A percentile compares a stretch with the other conserved stretches of the same genome.
These are phyloP conservation scores for Babyrousa celebensis DNA, from an alignment of 2,797 vertebrate genomes.

Conservation along the genomic window DNA sequence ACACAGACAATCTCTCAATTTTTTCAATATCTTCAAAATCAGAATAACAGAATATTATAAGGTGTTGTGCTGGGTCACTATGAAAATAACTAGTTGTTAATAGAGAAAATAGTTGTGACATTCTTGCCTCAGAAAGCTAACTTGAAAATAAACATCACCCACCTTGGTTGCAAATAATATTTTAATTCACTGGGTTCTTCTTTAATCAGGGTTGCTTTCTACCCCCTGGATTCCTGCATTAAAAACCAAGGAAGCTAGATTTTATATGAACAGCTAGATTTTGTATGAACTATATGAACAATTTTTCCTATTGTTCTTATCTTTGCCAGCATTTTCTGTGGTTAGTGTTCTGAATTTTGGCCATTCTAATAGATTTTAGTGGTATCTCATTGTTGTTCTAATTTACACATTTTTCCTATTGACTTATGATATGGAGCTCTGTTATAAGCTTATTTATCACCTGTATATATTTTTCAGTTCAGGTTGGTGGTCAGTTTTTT, in stretches of 20 bases:
- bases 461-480: neutral
- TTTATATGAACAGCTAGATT: neutral
- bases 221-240: neutral
- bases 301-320: neutral
- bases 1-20: neutral
- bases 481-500: neutral
- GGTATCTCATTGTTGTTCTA: neutral
- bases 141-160: neutral
- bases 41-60: neutral
- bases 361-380: neutral
- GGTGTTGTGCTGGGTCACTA: neutral
- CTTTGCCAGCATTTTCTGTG: neutral
- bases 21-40: neutral
- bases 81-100: neutral
- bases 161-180: neutral
- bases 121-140: neutral
- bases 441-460: neutral
- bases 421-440: neutral
- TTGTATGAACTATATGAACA: neutral
- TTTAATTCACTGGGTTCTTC: neutral
- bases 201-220: constrained; percentile 12
- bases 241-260: neutral
- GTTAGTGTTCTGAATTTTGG: neutral
- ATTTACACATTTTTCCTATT: neutral
- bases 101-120: neutral